Evolutionary conservation across 2,797 vertebrate species (phyloP), one percentile per base, ranked within the genome.

Genomic region (Ctenosaura bakeri): DNA sequence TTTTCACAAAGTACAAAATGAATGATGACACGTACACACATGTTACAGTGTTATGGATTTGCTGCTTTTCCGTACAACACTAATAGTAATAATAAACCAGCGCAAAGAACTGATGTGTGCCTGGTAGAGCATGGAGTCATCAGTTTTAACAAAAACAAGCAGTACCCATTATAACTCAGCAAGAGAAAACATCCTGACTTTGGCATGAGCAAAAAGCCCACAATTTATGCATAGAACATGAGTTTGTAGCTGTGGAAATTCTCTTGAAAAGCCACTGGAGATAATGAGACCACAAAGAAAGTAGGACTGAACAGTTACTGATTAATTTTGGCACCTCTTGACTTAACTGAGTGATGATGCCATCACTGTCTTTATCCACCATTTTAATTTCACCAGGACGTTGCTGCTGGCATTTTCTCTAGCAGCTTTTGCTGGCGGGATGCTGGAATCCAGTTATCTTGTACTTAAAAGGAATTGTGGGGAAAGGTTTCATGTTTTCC

Each of bases 111-210:
- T 38, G 42, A 13, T 26, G 93, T 26, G 0, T 2, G 54, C 64
- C 10, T 9, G 73, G 18, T 18, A 50, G 22, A 79, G 35, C 22
- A 29, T 42, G 10, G 76, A 92, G 13, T 32, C 84, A 83, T 29
- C 88, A 35, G 54, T 26, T 26, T 90, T 86, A 86, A 32, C 14
- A 46, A 52, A 88, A 94, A 92, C 59, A 12, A 78, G 74, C 88
- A 88, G 2, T 90, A 88, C 62, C 13, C 2, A 0, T 87, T 92
- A 88, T 73, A 18, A 62, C 9, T 84, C n/a, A 2, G 3, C 9
- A 26, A 9, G 52, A 88, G 6, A 22, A 87, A 81, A 35, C 29
- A 1, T 22, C 86, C 87, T 89, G 74, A 56, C 0, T 22, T 74
- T 64, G 56, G 26, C 13, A 59, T 62, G 78, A 32, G 83, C 74